Evolutionary conservation across 2,797 vertebrate species (phyloP), one percentile per base, ranked within the genome.

Genomic region (Rhadinocentrus ornatus): DNA sequence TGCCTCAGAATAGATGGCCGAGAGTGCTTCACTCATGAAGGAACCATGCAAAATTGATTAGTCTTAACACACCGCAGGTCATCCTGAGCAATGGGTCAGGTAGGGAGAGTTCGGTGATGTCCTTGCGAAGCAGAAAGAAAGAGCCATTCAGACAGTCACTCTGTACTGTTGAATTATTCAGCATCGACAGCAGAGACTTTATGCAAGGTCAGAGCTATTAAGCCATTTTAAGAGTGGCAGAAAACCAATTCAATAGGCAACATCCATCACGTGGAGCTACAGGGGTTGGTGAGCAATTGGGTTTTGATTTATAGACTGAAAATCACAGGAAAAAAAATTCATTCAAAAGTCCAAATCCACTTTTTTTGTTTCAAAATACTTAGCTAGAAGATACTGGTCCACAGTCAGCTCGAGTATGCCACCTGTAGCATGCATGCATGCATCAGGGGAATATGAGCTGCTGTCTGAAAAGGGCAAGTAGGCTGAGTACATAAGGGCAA

Each of bases 21-120:
- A 66, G 50, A 82, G 74, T 57, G 72, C 63, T 67, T 55, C 56
- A 2, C 78, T 80, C 56, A 73, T 66, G 44, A 75, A 79, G 58
- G 56, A 66, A 64, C 63, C 83, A 84, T 90, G 85, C 71, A 86
- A 89, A 86, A 91, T 91, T 86, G 70, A 92, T 85, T 80, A 69
- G 56, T 11, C 64, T 27, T 39, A 58, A 83, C 73, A 69, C 65
- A 15, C 69, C 62, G 69, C 72, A 68, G 67, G 68, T 84, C 72
- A 55, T 82, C 73, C 74, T 39, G 69, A 66, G 71, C 64, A 44
- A 50, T 16, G 48, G 59, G 50, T 72, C 81, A 82, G 70, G 77
- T 78, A 52, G 55, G 75, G 64, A 78, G 59, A 80, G 71, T 70
- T 62, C 41, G 66, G 27, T 35, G 77, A 83, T 67, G 76, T 72